Conservation (phyloP, 2,113 vertebrate species). For the Pelmatolapia mariae region DNA sequence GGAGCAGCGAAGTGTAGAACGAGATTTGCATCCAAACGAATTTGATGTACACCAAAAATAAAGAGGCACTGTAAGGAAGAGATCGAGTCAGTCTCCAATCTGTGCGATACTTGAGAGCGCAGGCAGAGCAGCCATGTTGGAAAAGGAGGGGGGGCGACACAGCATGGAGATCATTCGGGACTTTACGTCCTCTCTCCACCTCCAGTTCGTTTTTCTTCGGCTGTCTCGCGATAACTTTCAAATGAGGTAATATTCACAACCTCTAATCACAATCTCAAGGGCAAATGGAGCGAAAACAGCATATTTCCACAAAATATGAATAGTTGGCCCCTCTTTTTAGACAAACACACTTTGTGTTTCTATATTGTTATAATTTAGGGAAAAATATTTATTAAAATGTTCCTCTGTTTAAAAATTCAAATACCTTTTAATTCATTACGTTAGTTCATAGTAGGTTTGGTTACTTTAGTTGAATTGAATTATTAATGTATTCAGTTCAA, state of each 20-base stretch:
- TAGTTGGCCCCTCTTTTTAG: not conserved
- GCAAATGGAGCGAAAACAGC: not conserved
- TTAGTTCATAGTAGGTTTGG: not conserved
- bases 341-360: not conserved
- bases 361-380: not conserved
- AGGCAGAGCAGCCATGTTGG: constrained; percentile 76
- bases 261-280: not conserved
- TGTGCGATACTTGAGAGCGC: constrained; percentile 68
- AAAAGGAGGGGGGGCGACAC: constrained; percentile 48
- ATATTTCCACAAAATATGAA: not conserved
- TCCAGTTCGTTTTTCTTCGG: constrained; percentile 47
- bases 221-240: constrained; percentile 49
- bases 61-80: constrained; percentile 48
- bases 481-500: not conserved
- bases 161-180: constrained; percentile 52
- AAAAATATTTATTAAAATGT: not conserved
- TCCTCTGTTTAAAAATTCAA: not conserved
- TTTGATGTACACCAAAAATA: constrained; percentile 24
- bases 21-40: constrained; percentile 41
- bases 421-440: not conserved
- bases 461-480: not conserved
- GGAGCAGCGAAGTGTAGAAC: not conserved
- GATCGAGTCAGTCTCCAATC: constrained; percentile 68
- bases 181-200: constrained; percentile 54
- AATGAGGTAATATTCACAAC: not conserved